Evolutionary conservation across 2,888 invertebrate genomes (phyloP), one percentile per base, ranked within the genome.

Genomic region (Luffia ferchaultella): DNA sequence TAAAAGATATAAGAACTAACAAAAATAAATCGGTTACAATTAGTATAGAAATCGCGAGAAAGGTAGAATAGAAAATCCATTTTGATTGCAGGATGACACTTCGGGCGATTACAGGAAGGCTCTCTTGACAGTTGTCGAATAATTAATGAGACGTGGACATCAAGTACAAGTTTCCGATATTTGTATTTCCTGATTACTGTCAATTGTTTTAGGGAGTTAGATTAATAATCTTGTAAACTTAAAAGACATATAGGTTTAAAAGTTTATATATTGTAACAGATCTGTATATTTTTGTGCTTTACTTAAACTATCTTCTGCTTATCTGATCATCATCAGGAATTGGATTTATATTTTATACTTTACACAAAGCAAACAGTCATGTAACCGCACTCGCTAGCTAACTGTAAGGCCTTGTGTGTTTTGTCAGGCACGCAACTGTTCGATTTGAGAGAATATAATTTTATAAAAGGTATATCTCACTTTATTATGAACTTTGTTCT

Each of bases 71-170:
- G 56, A 60, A 65, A 54, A 58, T 61, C 65, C 68, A 60, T 80
- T 82, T 78, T 79, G 73, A 72, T 90, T 92, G 70, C 90, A 95
- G 93, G 93, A 90, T 68, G 96, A 96, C 85, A 95, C 95, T 59
- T 93, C 94, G 68, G 96, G 96, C 65, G 94, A 96, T 87, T 96
- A 96, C 89, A 95, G 91, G 87, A 92, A 91, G 86, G 90, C 93
- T 68, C 89, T 96, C 71, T 88, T 96, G 79, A 91, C 94, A 66
- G 86, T 96, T 76, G 88, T 93, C 80, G 91, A 89, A 73, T 89
- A 89, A 67, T 65, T 68, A 16, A 17, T 41, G 30, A 30, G 12
- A 30, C n/a, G 12, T 30, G 30, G 30, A 30, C n/a, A 43, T 51
- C 48, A 47, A 51, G 48, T 49, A 17, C 17, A 20, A 49, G 42